phyloP scores from a whole-genome alignment of 2,888 invertebrate genomes.

The Hemaris fuciformis region DNA sequence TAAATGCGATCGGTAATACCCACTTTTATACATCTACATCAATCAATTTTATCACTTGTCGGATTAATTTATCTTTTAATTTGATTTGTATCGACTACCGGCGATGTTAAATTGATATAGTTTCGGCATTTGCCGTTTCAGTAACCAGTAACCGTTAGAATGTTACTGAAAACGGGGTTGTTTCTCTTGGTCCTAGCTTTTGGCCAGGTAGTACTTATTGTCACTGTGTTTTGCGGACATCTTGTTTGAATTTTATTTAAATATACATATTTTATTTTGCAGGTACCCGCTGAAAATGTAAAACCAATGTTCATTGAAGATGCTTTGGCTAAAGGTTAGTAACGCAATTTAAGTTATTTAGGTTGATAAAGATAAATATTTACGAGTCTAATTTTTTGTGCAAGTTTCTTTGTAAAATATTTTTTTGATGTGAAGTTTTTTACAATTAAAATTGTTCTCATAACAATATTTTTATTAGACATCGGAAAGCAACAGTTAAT shows the following conservation, averaged over 20 bases:
- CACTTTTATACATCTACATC: slow-evolving; percentile 6
- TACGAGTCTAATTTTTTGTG: no score
- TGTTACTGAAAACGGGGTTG: slow-evolving; percentile 46
- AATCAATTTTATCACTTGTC: slow-evolving; percentile 17
- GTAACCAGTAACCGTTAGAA: slow-evolving; percentile 38
- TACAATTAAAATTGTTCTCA: no score
- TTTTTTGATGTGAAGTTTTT: no score
- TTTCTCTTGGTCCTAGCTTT: slow-evolving; percentile 41
- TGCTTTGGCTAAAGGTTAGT: slow-evolving; percentile 29
- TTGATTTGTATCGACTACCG: slow-evolving; percentile 9
- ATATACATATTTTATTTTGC: background rate
- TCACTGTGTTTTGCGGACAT: background rate
- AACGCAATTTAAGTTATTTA: no score
- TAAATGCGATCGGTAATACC: background rate
- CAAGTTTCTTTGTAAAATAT: no score
- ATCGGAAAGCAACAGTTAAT: no score
- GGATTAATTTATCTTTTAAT: slow-evolving; percentile 18
- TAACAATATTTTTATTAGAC: no score
- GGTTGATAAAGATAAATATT: no score
- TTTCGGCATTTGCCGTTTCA: background rate
- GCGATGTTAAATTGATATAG: slow-evolving; percentile 9
- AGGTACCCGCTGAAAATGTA: slow-evolving; percentile 14
- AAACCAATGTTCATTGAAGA: slow-evolving; percentile 32
- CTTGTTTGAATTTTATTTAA: no score
- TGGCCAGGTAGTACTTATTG: slow-evolving; percentile 46